phyloP scores from a whole-genome alignment of 2,797 vertebrate species.

The Intellagama lesueurii region DNA sequence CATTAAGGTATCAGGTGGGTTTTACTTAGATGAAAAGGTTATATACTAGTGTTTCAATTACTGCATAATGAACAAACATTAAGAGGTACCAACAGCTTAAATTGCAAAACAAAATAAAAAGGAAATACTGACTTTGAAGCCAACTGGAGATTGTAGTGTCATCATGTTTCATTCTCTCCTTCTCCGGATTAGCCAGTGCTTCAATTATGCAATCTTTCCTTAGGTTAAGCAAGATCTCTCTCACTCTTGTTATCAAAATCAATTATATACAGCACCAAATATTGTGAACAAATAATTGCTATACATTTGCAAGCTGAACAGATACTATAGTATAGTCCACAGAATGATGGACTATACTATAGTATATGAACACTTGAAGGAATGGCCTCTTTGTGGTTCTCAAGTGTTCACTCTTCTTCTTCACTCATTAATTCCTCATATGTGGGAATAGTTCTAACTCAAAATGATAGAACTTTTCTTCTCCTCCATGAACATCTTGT shows the following conservation, averaged over 20 bases:
- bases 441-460: not conserved
- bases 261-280: not conserved
- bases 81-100: conserved; percentile 1
- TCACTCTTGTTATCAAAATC: not conserved
- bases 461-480: too few species aligned
- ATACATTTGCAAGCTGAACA: not conserved
- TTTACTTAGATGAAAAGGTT: conserved; percentile 25
- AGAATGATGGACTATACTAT: too few species aligned
- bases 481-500: not conserved
- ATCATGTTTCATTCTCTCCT: conserved; percentile 99
- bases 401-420: not conserved
- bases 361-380: not conserved
- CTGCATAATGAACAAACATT: not conserved
- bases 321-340: not conserved
- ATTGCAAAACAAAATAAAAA: conserved; percentile 32
- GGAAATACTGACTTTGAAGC: conserved; percentile 92
- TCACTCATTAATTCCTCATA: not conserved
- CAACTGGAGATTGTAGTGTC: conserved; percentile 99
- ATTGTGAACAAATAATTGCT: not conserved
- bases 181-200: conserved; percentile 97
- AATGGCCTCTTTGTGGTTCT: not conserved
- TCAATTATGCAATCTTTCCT: conserved; percentile 97
- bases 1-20: not conserved
- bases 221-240: conserved; percentile 70
- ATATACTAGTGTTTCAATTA: conserved; percentile 9